These are phyloP conservation scores for Dysmachus trigonus DNA, from an alignment of 2,888 invertebrate species.

Conservation along the genomic window DNA sequence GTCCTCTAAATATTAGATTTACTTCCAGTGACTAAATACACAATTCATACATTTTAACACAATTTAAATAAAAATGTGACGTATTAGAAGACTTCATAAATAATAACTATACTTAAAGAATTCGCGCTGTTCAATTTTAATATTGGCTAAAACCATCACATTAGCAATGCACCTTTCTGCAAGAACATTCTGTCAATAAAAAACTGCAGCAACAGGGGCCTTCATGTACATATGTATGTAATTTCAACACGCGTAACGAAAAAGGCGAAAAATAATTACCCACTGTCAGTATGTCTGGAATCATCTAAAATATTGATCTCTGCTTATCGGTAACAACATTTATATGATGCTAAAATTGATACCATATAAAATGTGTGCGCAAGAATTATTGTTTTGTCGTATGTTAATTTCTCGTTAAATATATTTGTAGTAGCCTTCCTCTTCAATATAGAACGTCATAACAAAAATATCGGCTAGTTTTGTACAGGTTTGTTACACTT, in stretches of 20 bases:
- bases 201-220: neutral
- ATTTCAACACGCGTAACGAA: neutral
- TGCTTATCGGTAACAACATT: conserved; percentile 37
- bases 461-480: conserved; percentile 40
- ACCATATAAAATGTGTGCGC: conserved; percentile 42
- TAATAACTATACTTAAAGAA: no score
- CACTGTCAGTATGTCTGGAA: neutral
- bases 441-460: conserved; percentile 28
- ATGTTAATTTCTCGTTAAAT: conserved; percentile 36
- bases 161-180: neutral
- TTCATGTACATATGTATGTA: no score
- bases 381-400: conserved; percentile 39
- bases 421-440: conserved; percentile 28
- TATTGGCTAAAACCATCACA: neutral
- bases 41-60: no score
- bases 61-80: no score
- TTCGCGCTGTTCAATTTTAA: no score
- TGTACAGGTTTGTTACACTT: conserved; percentile 40
- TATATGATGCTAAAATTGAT: conserved; percentile 25
- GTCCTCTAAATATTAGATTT: no score
- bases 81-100: no score
- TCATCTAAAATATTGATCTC: neutral
- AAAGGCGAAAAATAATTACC: neutral
- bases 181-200: neutral
- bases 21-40: no score